Percentiles rank a stretch among this genome's conserved stretches.
phyloP scores from a whole-genome alignment of 2,113 vertebrate species.

The Dolichallabes microphthalmus region DNA sequence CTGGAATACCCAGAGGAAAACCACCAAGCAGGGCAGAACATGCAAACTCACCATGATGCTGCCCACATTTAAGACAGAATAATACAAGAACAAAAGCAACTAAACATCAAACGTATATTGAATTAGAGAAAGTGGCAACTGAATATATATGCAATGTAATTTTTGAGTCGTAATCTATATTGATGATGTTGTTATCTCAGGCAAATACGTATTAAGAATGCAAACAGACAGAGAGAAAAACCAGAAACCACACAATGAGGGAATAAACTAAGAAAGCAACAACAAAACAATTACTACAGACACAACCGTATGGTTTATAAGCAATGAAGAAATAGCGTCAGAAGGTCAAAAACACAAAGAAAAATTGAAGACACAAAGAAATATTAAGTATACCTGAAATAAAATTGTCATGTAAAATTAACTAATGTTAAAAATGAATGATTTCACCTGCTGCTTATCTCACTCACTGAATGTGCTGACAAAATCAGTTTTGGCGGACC shows the following conservation, averaged over 20 bases:
- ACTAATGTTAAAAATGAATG: neutral
- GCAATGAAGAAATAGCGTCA: neutral
- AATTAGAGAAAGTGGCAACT: neutral
- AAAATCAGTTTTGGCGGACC: neutral
- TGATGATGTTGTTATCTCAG: neutral
- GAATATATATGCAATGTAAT: neutral
- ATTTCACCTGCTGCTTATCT: constrained; percentile 9
- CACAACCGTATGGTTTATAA: neutral
- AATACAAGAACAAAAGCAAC: neutral
- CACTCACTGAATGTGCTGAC: constrained; percentile 10
- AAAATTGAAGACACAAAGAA: neutral
- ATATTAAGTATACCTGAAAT: neutral
- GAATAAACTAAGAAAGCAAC: neutral
- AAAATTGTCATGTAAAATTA: neutral
- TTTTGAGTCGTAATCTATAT: neutral
- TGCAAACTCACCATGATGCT: too few relatives aligned
- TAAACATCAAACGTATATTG: neutral
- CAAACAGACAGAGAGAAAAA: constrained; percentile 4
- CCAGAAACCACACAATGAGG: neutral
- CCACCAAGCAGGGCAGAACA: too few relatives aligned
- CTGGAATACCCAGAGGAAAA: too few relatives aligned
- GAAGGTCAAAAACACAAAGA: neutral
- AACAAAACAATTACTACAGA: neutral
- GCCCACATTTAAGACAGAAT: neutral
- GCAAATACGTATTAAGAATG: neutral